Percentiles rank a stretch among this genome's conserved stretches.
These are phyloP conservation scores for Drosophila hamatofila DNA, from an alignment of 2,888 invertebrate species.

Conservation along the genomic window DNA sequence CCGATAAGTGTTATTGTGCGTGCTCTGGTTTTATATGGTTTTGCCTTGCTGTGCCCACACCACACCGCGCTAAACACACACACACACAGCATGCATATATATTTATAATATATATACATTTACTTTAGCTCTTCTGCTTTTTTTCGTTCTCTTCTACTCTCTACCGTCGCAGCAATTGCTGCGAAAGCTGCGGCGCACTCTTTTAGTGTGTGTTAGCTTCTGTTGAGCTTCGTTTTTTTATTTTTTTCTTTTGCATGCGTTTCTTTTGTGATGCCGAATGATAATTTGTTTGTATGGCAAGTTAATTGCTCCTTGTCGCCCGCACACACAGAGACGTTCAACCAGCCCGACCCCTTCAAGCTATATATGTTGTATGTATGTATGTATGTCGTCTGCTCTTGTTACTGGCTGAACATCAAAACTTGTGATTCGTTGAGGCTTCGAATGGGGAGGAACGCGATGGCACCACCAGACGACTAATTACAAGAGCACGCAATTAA, in stretches of 20 bases:
- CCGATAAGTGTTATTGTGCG: no score
- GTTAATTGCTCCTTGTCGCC: slow-evolving; percentile 65
- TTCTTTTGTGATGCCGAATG: slow-evolving; percentile 38
- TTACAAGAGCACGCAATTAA: slow-evolving; percentile 53
- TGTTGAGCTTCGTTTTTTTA: neutral
- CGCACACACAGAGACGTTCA: slow-evolving; percentile 21
- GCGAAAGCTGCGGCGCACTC: slow-evolving; percentile 15
- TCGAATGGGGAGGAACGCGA: slow-evolving; percentile 40
- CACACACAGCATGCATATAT: neutral
- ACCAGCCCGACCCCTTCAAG: slow-evolving; percentile 22
- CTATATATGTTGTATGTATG: neutral
- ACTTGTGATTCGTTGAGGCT: slow-evolving; percentile 64
- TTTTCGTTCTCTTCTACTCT: slow-evolving; percentile 1
- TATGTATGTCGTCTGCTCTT: slow-evolving; percentile 24
- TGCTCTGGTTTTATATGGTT: slow-evolving; percentile 47
- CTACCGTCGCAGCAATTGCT: slow-evolving; percentile 16
- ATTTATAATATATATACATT: slow-evolving; percentile 5
- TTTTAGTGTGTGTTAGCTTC: slow-evolving; percentile 26
- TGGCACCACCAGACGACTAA: slow-evolving; percentile 41
- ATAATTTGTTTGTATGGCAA: slow-evolving; percentile 49
- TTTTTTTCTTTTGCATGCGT: neutral
- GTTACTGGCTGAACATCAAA: slow-evolving; percentile 59
- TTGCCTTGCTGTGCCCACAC: slow-evolving; percentile 18
- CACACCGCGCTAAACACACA: neutral
- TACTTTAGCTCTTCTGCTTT: slow-evolving; percentile 21